Evolutionary conservation across 1,140 invertebrate species (phyloP).

Genomic region (Physella acuta): DNA sequence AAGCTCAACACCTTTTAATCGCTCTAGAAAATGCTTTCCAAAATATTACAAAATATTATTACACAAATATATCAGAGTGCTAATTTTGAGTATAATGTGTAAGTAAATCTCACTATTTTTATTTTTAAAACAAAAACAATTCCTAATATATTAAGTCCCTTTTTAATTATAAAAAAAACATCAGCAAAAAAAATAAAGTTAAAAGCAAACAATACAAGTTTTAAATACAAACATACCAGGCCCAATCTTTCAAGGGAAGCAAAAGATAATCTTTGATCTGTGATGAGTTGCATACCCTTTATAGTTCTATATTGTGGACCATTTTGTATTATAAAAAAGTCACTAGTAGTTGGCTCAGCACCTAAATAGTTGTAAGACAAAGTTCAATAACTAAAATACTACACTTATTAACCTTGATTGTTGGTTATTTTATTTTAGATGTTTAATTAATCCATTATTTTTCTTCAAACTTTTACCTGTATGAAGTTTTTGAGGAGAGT

Average conservation of each 20-base stretch:
- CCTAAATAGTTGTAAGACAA: constrained; percentile 66
- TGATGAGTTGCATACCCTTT: constrained; percentile 87
- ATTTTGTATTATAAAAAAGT: constrained; percentile 90
- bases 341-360: constrained; percentile 80
- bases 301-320: constrained; percentile 81
- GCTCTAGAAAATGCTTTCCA: too few relatives aligned
- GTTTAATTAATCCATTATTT: not conserved
- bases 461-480: constrained; percentile 35
- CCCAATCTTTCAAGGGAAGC: constrained; percentile 92
- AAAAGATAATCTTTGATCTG: constrained; percentile 80
- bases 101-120: too few relatives aligned
- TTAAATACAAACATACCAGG: constrained; percentile 61
- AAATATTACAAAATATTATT: too few relatives aligned
- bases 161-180: too few relatives aligned
- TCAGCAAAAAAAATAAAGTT: too few relatives aligned
- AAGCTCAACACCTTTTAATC: constrained; percentile 79
- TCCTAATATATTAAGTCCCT: too few relatives aligned
- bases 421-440: not conserved
- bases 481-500: constrained; percentile 24
- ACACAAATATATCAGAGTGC: too few relatives aligned
- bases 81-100: too few relatives aligned
- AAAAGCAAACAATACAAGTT: too few relatives aligned
- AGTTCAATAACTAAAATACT: not conserved
- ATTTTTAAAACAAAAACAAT: too few relatives aligned
- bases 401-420: not conserved